phyloP scores from a whole-genome alignment of 2,113 vertebrate species.

The Pandion haliaetus region DNA sequence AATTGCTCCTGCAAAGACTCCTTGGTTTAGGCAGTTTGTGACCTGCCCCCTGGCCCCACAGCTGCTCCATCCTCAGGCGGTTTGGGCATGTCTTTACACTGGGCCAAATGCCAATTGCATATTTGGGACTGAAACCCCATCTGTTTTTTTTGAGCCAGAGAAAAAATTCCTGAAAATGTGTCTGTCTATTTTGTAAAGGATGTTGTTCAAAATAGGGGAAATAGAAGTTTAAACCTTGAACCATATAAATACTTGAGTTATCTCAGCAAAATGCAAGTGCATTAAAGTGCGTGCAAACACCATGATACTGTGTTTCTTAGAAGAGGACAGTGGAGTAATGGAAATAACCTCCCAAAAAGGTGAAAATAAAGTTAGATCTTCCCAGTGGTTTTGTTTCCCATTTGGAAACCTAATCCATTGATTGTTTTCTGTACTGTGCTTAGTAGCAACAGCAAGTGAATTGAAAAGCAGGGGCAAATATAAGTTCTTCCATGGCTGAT shows the following conservation, averaged over 20 bases:
- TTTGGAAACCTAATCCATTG: slow-evolving; percentile 2
- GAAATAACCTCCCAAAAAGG: neutral
- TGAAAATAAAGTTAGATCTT: neutral
- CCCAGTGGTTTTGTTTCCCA: neutral
- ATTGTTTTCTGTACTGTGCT: neutral
- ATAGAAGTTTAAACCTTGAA: neutral
- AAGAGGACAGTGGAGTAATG: neutral
- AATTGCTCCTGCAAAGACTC: neutral
- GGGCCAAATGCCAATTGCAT: slow-evolving; percentile 26
- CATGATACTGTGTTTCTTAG: neutral
- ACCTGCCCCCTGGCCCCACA: slow-evolving; percentile 12
- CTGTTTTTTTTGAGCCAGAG: neutral
- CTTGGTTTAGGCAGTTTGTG: slow-evolving; percentile 1
- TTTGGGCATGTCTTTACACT: slow-evolving; percentile 10
- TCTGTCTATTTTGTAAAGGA: neutral
- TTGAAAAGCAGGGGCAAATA: neutral
- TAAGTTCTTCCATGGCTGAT: slow-evolving; percentile 28
- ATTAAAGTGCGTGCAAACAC: neutral
- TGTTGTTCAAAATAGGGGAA: neutral
- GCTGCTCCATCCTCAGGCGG: neutral
- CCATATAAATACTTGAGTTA: neutral
- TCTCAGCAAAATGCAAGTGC: neutral
- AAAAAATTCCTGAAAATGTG: neutral
- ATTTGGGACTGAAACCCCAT: slow-evolving; percentile 2
- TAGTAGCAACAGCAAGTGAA: neutral